Evolutionary conservation across 2,113 vertebrate species (phyloP).

Genomic region (Ptilorrhoa leucosticta): DNA sequence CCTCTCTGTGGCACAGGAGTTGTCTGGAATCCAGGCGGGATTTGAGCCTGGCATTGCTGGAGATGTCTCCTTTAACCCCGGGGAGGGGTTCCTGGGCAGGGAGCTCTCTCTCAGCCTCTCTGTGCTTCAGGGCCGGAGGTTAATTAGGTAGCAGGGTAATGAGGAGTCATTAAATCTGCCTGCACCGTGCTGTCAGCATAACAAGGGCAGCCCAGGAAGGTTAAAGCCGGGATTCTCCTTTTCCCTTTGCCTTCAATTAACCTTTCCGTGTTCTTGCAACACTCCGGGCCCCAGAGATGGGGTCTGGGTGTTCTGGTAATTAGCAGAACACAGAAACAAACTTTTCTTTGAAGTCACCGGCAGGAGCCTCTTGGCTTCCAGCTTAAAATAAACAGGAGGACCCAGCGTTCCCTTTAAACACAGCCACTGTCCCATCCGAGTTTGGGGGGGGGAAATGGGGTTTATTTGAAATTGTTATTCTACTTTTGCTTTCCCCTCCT

Average conservation of each 20-base stretch:
- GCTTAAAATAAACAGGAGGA: conserved; percentile 13
- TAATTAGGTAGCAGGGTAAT: conserved; percentile 65
- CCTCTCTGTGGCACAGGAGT: neutral
- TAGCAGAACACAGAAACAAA: conserved; percentile 36
- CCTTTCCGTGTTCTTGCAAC: conserved; percentile 26
- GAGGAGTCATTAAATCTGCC: conserved; percentile 54
- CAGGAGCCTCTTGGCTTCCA: neutral
- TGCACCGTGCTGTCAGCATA: conserved; percentile 9
- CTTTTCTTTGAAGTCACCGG: neutral
- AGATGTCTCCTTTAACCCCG: neutral
- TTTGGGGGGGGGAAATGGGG: too few relatives aligned
- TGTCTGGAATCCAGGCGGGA: neutral
- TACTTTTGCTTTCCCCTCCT: neutral
- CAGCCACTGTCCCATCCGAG: neutral
- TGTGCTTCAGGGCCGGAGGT: conserved; percentile 37
- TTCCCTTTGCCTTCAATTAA: conserved; percentile 64
- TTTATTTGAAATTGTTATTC: neutral
- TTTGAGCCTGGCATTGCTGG: neutral
- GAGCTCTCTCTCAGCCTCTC: conserved; percentile 3
- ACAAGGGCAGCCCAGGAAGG: conserved; percentile 36
- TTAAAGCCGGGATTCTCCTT: conserved; percentile 18
- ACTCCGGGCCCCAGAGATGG: neutral
- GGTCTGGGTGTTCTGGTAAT: conserved; percentile 34
- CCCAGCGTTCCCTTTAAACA: neutral
- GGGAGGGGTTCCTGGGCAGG: neutral